Evolutionary conservation across 2,797 vertebrate species (phyloP), one percentile per base, ranked within the genome.

Genomic region (Lepus oiostolus): DNA sequence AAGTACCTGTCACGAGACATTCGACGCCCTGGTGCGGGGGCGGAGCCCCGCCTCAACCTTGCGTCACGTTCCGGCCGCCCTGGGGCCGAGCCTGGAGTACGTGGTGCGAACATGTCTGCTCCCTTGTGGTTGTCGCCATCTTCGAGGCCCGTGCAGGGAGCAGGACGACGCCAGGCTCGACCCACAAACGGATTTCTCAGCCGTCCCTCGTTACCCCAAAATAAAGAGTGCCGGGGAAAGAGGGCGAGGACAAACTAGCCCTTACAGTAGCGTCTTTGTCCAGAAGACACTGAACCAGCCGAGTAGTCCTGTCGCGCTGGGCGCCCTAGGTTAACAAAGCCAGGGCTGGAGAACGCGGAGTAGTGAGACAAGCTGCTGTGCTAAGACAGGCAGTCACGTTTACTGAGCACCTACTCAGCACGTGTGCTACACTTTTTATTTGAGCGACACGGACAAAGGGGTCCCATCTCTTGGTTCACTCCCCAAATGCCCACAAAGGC

Each of bases 1-100:
- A 98, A 97, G 98, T 98, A 95, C 97, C 97, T 96, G 97, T 98
- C 98, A 98, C 98, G 98, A 88, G 98, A 97, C 92, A 50, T 70
- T 11, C 8, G 67, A 97, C 98, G 98, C 95, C 90, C 67, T 2
- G 28, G 67, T 63, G 76, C 21, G 71, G 58, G 54, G 88, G 68
- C 4, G 75, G 68, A 52, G 93, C 87, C 87, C 91, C 93, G 85
- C 95, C 96, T 63, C 93, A 17, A 14, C 32, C 26, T 6, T 17
- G 81, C 74, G 77, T 93, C 96, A 52, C 76, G 80, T 82, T 91
- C 86, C 30, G 92, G 89, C 87, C 42, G 22, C 7, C 26, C 21
- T 17, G 0, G 52, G 19, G 22, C 67, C 3, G 38, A 5, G 16
- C 17, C 32, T 0, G 21, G 5, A 5, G 77, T 91, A 85, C 76